A percentile compares a stretch with the other conserved stretches of the same genome.
Evolutionary conservation across 2,797 vertebrate genomes (phyloP).

Genomic region (Lacerta bilineata): DNA sequence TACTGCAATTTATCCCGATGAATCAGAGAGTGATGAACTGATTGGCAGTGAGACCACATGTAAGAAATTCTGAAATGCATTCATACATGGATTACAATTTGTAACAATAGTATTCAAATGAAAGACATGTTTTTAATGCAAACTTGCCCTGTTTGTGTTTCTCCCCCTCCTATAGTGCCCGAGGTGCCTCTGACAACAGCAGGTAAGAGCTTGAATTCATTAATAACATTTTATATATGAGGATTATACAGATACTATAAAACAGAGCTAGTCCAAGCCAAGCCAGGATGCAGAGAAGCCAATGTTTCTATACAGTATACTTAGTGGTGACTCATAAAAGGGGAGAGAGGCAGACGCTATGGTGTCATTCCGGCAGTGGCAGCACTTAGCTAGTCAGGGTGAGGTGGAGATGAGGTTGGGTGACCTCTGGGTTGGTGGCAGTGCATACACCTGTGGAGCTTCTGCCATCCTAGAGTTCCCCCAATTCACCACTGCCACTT

Average conservation of each 20-base stretch:
- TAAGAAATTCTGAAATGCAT: constrained; percentile 73
- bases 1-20: constrained; percentile 96
- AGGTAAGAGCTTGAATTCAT: constrained; percentile 76
- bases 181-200: constrained; percentile 77
- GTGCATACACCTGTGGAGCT: too few relatives aligned
- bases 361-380: too few relatives aligned
- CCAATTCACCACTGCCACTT: too few relatives aligned
- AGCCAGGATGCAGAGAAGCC: neutral
- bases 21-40: constrained; percentile 95
- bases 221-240: constrained; percentile 36
- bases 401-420: too few relatives aligned
- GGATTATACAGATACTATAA: neutral
- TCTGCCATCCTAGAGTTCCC: too few relatives aligned
- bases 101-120: constrained; percentile 35
- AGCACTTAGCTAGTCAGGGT: too few relatives aligned
- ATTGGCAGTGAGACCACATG: constrained; percentile 89
- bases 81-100: constrained; percentile 34
- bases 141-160: constrained; percentile 66
- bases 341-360: too few relatives aligned
- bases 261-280: neutral
- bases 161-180: constrained; percentile 79
- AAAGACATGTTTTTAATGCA: constrained; percentile 45
- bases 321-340: too few relatives aligned
- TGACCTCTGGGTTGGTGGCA: too few relatives aligned
- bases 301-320: neutral